Evolutionary conservation across 1,140 invertebrate genomes (phyloP), one percentile per base, ranked within the genome.

Genomic region (Hylyphantes graminicola): DNA sequence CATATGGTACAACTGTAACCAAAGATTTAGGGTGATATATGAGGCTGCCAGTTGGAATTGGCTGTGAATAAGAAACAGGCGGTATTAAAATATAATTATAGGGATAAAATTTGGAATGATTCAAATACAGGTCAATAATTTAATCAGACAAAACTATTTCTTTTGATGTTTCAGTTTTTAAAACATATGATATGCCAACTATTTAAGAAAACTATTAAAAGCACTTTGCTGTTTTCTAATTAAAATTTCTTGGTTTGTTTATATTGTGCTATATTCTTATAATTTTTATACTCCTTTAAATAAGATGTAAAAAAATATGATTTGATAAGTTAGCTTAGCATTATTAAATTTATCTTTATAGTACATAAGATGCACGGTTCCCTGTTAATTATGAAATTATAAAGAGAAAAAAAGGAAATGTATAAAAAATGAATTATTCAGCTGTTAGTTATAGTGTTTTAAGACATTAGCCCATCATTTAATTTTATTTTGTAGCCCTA

Each of bases 1-100:
- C 61, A 83, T 65, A 74, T 21, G 80, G 80, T 51, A 83, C 54
- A 74, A 83, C 61, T 65, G 65, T 65, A 61, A 81, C 79, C 55
- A 57, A 13, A 9, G 67, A 68, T 21, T 83, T 72, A 3, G 70
- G 54, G n/a, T 83, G 80, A 75, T 74, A 83, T 21, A 83, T 54
- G 2, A 83, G 21, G 17, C 51, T 83, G 9, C 80, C 80, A 55
- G 70, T n/a, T 64, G 80, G 80, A 53, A 70, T 70, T 4, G 68
- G 68, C 68, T 70, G 19, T 7, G 54, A 35, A 21, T 65, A 59
- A 59, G 12, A 13, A 59, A 13, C n/a, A 59, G 5, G 5, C 3
- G 57, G 11, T 13, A 13, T 59, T 12, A 13, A 59, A 6, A 59
- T 59, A 13, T 13, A 13, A 13, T 7, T 59, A 9, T 4, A 9